Conservation (phyloP, 2,113 vertebrate species). For the Eulemur macaco region DNA sequence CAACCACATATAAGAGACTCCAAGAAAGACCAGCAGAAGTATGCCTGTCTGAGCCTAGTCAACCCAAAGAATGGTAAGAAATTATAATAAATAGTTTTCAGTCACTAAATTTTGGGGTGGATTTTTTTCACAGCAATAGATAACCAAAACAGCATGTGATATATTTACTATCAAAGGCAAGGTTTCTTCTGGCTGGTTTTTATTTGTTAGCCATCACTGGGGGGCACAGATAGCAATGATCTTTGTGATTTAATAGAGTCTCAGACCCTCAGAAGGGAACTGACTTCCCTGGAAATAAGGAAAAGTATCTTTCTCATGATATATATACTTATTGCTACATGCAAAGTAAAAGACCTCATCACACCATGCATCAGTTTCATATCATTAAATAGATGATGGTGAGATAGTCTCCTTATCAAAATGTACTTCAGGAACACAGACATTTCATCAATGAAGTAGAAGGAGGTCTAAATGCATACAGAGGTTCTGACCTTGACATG, state of each 20-base stretch:
- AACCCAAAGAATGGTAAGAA: background rate
- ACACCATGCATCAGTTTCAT: background rate
- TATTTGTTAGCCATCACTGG: slow-evolving; percentile 1
- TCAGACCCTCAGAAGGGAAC: slow-evolving; percentile 15
- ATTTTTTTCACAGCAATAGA: slow-evolving; percentile 27
- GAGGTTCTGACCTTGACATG: slow-evolving; percentile 32
- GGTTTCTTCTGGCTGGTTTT: background rate
- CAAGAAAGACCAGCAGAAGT: background rate
- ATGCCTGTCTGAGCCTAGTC: background rate
- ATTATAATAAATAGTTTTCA: background rate
- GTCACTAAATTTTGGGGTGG: background rate
- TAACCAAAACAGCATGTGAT: background rate
- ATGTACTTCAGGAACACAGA: slow-evolving; percentile 1
- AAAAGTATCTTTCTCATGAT: background rate
- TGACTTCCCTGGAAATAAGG: slow-evolving; percentile 6
- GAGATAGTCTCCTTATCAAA: slow-evolving; percentile 34
- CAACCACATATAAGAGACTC: background rate
- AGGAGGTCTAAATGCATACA: background rate
- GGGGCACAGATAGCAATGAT: background rate
- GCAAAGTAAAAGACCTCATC: slow-evolving; percentile 25
- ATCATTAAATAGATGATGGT: background rate
- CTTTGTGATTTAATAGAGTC: background rate
- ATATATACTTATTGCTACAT: background rate
- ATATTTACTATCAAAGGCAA: background rate
- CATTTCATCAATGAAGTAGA: slow-evolving; percentile 28